A percentile compares a stretch with the other conserved stretches of the same genome.
Evolutionary conservation across 2,113 vertebrate species (phyloP).

Genomic region (Python bivittatus): DNA sequence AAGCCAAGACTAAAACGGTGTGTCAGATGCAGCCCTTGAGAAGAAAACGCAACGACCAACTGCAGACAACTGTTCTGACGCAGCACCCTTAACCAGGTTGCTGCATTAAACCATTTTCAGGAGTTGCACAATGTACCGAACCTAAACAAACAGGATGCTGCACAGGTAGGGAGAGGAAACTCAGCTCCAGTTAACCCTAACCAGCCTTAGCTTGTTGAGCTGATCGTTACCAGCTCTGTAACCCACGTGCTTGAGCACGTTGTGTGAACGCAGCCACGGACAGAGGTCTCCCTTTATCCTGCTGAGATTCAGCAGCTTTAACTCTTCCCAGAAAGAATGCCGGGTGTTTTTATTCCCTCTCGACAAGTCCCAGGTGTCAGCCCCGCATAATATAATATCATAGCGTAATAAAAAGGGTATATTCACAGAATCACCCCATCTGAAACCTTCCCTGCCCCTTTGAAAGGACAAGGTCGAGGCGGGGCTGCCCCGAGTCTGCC

Average conservation of each 20-base stretch:
- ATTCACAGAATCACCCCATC: background rate
- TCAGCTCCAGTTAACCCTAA: background rate
- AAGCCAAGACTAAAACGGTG: background rate
- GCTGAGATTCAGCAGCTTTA: background rate
- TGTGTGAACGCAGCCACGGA: background rate
- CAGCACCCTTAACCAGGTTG: background rate
- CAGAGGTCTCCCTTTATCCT: background rate
- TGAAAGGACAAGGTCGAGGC: background rate
- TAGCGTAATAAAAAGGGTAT: too few species aligned
- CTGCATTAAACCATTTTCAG: background rate
- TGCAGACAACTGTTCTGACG: background rate
- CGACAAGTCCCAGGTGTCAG: background rate
- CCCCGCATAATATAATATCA: too few species aligned
- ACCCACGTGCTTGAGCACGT: background rate
- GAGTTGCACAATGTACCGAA: background rate
- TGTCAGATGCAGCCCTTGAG: background rate
- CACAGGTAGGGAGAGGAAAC: background rate
- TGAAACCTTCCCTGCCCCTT: background rate
- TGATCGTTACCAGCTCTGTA: background rate
- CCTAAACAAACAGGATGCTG: background rate
- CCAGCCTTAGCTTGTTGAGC: background rate
- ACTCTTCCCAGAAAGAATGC: background rate
- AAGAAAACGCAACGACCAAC: fast-evolving
- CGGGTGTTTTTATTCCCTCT: background rate
- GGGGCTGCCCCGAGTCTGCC: background rate